Conservation (phyloP, 35 echinoderm and acorn worm species). For the Apostichopus japonicus region DNA sequence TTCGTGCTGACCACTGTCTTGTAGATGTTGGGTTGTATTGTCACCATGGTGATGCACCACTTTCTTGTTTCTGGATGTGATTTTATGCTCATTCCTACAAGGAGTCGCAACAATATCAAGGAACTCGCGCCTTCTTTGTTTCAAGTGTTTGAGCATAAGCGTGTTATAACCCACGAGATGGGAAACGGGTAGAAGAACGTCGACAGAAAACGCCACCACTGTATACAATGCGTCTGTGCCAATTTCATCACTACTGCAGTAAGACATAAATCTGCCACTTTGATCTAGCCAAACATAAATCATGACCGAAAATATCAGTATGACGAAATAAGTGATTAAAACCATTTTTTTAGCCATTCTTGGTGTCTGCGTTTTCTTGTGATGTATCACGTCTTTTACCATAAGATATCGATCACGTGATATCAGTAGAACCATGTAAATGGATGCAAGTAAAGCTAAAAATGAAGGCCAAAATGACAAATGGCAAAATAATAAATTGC, state of each 20-base stretch:
- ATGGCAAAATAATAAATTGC: not conserved
- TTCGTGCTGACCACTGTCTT: not conserved
- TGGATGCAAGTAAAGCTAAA: not conserved
- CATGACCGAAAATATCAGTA: not conserved
- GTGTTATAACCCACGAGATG: not conserved
- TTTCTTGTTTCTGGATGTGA: not conserved
- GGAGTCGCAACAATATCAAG: not conserved
- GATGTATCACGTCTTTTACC: not conserved
- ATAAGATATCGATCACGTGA: conserved; percentile 25
- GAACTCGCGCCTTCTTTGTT: not conserved
- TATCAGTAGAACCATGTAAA: not conserved
- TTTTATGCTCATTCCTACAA: no score
- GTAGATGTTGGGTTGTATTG: not conserved
- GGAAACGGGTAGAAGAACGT: not conserved
- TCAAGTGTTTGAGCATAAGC: conserved; percentile 12
- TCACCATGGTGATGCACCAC: not conserved
- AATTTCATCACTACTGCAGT: not conserved
- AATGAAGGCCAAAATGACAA: not conserved
- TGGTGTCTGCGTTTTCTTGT: conserved; percentile 10
- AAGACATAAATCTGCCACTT: not conserved
- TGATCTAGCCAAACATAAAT: not conserved
- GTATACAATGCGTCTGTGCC: not conserved
- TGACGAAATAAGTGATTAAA: not conserved
- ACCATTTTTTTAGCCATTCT: not conserved
- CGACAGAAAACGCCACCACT: not conserved